Base-by-base conservation (phyloP, 2,797 vertebrate species). In the Hoplostethus atlanticus region DNA sequence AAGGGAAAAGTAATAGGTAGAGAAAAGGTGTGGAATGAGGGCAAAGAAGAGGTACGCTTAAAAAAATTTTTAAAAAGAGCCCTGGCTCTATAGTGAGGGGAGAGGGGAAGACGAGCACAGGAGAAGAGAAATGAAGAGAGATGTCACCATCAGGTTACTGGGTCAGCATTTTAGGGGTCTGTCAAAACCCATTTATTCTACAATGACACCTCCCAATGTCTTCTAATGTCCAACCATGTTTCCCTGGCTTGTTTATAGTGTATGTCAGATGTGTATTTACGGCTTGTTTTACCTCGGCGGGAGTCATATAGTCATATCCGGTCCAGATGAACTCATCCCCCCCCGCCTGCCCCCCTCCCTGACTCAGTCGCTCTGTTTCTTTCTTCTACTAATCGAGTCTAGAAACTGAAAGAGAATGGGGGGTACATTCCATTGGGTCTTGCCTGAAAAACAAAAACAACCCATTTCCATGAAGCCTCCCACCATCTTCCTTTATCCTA, bases 401-500 rank as follows among this genome's bases (percentile, higher is more conserved):
- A 70, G 15, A 40, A 40, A 64, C 63, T 56, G 44, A 64, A 52
- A 72, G 51, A 70, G 46, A 73, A 79, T 28, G 21, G 21, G 47
- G 84, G 59, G 53, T 31, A 70, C 84, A 89, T 87, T 92, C 78
- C 84, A 63, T 5, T 17, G 47, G 56, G 11, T 2, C 64, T 76
- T 48, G 34, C 60, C 80, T 75, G 55, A 84, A 89, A 87, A 90
- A 89, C 84, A 89, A 86, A 84, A 90, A 87, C 79, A 89, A 67
- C 40, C 69, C 60, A 54, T 77, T 72, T 71, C 65, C 71, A 60
- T 53, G 64, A 56, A 73, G 64, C 5, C 6, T 58, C 66, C 62
- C 38, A 47, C 47, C 61, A 70, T 74, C 77, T 84, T 83, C 81
- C 73, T 63, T 69, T 48, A 1, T 69, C 59, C 51, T 63, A 36